Base-by-base conservation (phyloP, 2,113 vertebrate species). In the Thinocorus orbignyianus region DNA sequence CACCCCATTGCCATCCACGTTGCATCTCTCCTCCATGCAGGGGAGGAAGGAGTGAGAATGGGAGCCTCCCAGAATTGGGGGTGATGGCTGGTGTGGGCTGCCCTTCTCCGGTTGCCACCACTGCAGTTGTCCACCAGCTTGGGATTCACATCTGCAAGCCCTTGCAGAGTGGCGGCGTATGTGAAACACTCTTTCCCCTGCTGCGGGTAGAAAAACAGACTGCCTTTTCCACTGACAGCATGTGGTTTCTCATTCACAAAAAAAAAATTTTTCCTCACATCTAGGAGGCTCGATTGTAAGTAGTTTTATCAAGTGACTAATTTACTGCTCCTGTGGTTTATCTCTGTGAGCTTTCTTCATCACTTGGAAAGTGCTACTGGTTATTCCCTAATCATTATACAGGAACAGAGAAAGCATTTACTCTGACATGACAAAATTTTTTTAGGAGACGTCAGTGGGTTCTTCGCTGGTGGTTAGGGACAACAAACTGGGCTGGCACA, bases 211-310 rank as follows among this genome's bases (percentile, higher is more conserved):
- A 92, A 88, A 96, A 90, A 81, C 91, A 95, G 92, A 77, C 77
- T 97, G 92, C 90, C 95, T 92, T 98, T 98, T 98, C 98, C 98
- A 97, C 95, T 82, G 60, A 96, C 78, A 95, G 77, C 65, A 23
- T 96, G 97, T 72, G 97, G 97, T 98, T 98, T 98, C 86, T 86
- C 62, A 95, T 96, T 97, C 94, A 95, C 64, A 78, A 94, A 96
- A 52, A 62, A 94, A 95, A 68, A 39, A 1, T 4, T 72, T 93
- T 98, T 96, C 98, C 97, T 97, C 88, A 52, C 92, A 86, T 89
- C 70, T 81, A 89, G 54, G 48, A 72, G 65, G 46, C 41, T 64
- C 58, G 0, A 69, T 88, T 92, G 86, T 93, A 94, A 90, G 86
- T 60, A 70, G 51, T 78, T 81, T 65, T 96, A 71, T 95, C 86